Evolutionary conservation across 2,113 vertebrate species (phyloP), one percentile per base, ranked within the genome.

Genomic region (Ceratotherium simum): DNA sequence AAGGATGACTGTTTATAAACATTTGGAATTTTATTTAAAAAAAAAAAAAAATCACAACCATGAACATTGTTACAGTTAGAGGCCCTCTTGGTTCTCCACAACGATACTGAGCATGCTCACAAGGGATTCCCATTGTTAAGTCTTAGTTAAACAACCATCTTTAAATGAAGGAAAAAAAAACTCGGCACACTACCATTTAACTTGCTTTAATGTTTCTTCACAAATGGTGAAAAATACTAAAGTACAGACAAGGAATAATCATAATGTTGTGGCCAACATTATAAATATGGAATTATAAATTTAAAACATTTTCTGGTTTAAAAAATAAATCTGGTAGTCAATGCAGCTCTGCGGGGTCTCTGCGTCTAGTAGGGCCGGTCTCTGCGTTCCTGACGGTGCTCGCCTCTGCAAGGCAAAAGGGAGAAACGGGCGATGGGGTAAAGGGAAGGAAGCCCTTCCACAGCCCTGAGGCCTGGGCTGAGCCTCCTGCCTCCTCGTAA

Each of bases 201-300:
- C 98, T 98, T 98, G 98, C 97, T 99, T 99, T 98, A 99, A 99
- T 98, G 98, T 99, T 98, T 98, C 98, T 98, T 98, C 98, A 99
- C 98, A 99, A 99, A 99, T 98, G 98, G 98, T 99, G 99, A 99
- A 99, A 99, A 99, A 99, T 99, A 98, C 99, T 99, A 99, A 99
- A 98, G 98, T 98, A 99, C 98, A 99, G 98, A 99, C 98, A 97
- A 99, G 99, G 98, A 98, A 98, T 98, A 98, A 98, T 98, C 98
- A 99, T 99, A 99, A 99, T 99, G 99, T 98, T 98, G 99, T 97
- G 97, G 96, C 98, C 98, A 99, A 99, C 99, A 99, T 98, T 98
- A 99, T 99, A 99, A 99, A 99, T 99, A 99, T 99, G 99, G 99
- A 99, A 99, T 99, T 99, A 99, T 99, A 99, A 99, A 99, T 99